Evolutionary conservation across 2,797 vertebrate species (phyloP).

Genomic region (Sibirionetta formosa): DNA sequence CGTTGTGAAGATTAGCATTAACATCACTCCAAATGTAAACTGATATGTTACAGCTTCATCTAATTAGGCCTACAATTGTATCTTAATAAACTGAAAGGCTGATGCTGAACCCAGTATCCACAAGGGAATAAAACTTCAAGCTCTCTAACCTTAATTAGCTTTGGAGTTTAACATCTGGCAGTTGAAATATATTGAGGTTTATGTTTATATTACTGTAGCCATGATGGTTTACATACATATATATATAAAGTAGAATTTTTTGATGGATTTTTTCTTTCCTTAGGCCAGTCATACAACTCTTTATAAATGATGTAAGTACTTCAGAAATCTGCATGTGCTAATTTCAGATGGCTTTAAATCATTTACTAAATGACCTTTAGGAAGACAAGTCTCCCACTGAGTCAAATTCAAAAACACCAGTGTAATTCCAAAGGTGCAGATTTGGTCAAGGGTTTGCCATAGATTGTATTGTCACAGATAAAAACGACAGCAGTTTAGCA

Average conservation of each 20-base stretch:
- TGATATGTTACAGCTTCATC: background rate
- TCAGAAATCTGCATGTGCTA: conserved; percentile 14
- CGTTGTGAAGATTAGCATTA: background rate
- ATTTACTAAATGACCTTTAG: conserved; percentile 37
- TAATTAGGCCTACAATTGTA: background rate
- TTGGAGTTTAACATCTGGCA: background rate
- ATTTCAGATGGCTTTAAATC: conserved; percentile 52
- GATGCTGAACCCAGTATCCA: background rate
- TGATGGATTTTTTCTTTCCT: conserved; percentile 18
- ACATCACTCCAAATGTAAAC: background rate
- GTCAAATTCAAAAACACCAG: background rate
- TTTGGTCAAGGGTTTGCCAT: background rate
- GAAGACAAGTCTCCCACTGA: background rate
- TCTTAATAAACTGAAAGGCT: conserved; percentile 37
- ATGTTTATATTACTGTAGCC: background rate
- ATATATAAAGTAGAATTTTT: background rate
- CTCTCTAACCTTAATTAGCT: conserved; percentile 19
- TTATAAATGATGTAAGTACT: conserved; percentile 52
- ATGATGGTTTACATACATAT: background rate
- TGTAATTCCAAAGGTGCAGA: background rate
- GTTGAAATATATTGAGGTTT: background rate
- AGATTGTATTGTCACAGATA: background rate
- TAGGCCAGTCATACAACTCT: background rate
- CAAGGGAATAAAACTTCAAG: background rate
- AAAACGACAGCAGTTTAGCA: background rate